Percentiles rank a stretch among this genome's conserved stretches.
Evolutionary conservation across 2,797 vertebrate genomes (phyloP).

Genomic region (Anguilla obscura): DNA sequence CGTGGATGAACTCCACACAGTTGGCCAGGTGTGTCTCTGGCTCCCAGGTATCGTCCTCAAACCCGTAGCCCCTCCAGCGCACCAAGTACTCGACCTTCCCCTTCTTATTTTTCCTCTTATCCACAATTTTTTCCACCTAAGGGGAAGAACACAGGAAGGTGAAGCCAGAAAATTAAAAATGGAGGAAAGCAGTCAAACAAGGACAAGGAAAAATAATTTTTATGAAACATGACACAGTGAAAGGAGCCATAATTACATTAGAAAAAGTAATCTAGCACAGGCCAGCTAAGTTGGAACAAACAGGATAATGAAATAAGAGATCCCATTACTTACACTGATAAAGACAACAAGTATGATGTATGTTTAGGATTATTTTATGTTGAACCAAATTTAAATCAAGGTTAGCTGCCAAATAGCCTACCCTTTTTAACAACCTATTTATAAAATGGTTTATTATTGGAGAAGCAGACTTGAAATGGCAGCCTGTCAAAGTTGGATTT

Average conservation of each 20-base stretch:
- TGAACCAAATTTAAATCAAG: not conserved
- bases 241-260: not conserved
- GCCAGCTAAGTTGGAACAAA: not conserved
- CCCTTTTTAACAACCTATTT: not conserved
- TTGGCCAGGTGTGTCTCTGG: constrained; percentile 90
- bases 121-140: constrained; percentile 92
- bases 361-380: not conserved
- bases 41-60: constrained; percentile 94
- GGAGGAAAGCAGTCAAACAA: not conserved
- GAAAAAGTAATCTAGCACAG: not conserved
- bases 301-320: not conserved
- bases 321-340: not conserved
- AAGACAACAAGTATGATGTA: not conserved
- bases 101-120: constrained; percentile 88
- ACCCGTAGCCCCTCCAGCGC: constrained; percentile 90
- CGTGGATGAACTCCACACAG: constrained; percentile 89
- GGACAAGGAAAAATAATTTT: not conserved
- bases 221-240: not conserved
- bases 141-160: constrained; percentile 36
- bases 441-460: not conserved
- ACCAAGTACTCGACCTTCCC: constrained; percentile 92
- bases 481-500: not conserved
- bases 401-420: not conserved
- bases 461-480: not conserved
- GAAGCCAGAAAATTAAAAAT: not conserved